Percentiles rank a stretch among this genome's conserved stretches.
Conservation (phyloP, 2,888 invertebrate species). For the Rutpela maculata region DNA sequence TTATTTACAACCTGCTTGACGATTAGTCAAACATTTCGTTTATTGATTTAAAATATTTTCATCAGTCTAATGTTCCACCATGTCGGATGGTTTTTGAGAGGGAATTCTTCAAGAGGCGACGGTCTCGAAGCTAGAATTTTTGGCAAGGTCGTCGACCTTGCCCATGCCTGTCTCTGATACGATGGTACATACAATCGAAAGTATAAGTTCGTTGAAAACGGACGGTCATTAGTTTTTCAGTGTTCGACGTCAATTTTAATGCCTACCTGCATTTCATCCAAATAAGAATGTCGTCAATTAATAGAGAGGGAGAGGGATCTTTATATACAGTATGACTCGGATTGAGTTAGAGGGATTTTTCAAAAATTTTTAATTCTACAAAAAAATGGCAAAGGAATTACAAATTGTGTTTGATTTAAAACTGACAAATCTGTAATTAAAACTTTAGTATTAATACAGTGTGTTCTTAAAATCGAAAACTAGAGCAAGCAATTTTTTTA, state of each 20-base stretch:
- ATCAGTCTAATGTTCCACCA: neutral
- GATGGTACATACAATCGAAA: constrained; percentile 22
- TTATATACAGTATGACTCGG: no score
- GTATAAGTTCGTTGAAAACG: constrained; percentile 43
- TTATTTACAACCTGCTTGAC: constrained; percentile 13
- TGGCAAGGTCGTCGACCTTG: constrained; percentile 30
- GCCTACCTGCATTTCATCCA: neutral
- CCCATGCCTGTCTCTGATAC: constrained; percentile 16
- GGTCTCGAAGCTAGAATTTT: constrained; percentile 35
- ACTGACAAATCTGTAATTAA: no score
- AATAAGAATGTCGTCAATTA: no score
- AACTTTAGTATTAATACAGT: no score
- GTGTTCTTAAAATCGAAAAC: no score
- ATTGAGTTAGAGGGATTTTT: no score
- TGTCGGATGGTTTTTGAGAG: constrained; percentile 31
- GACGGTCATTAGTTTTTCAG: constrained; percentile 39
- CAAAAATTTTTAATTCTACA: no score
- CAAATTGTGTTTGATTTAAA: no score
- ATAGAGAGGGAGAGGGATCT: no score
- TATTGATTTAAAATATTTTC: constrained; percentile 22
- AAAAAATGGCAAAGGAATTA: no score
- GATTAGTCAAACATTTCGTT: constrained; percentile 25
- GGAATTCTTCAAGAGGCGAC: constrained; percentile 30
- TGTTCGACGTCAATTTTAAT: constrained; percentile 8
- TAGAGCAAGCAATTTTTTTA: no score